phyloP scores from a whole-genome alignment of 2,113 vertebrate genomes.

The Paramormyrops kingsleyae region DNA sequence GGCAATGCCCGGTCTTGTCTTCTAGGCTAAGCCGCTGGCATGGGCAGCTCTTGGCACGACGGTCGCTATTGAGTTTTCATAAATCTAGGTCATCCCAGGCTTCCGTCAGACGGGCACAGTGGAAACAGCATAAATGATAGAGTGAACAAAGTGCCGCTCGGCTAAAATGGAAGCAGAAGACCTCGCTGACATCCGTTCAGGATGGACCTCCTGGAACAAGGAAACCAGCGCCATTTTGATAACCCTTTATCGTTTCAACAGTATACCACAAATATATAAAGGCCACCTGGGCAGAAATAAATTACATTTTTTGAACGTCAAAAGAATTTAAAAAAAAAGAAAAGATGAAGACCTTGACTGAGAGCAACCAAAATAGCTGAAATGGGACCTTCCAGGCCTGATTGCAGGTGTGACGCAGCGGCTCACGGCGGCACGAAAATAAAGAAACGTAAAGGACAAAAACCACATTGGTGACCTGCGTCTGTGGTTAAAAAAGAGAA shows the following conservation, averaged over 20 bases:
- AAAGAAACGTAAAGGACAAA: background rate
- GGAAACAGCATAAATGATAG: conserved; percentile 51
- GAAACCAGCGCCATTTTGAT: background rate
- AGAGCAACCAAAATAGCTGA: background rate
- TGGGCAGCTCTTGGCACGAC: conserved; percentile 38
- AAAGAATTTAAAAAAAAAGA: background rate
- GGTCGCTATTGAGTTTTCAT: conserved; percentile 50
- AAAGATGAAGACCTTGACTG: background rate
- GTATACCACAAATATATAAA: background rate
- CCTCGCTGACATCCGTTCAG: conserved; percentile 37
- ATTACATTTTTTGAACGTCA: conserved; percentile 5
- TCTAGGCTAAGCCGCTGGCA: conserved; percentile 43
- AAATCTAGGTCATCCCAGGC: conserved; percentile 57
- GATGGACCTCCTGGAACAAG: background rate
- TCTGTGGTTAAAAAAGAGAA: background rate
- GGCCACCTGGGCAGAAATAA: background rate
- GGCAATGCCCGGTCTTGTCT: conserved; percentile 32
- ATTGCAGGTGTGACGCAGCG: background rate
- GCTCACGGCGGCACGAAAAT: background rate
- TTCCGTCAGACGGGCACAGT: conserved; percentile 36
- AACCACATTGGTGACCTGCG: too few relatives aligned
- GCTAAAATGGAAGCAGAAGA: conserved; percentile 39
- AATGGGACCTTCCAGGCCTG: background rate
- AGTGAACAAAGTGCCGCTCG: conserved; percentile 31
- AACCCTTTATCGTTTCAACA: background rate